phyloP scores from a whole-genome alignment of 2,113 vertebrate species.

The Anoplopoma fimbria region DNA sequence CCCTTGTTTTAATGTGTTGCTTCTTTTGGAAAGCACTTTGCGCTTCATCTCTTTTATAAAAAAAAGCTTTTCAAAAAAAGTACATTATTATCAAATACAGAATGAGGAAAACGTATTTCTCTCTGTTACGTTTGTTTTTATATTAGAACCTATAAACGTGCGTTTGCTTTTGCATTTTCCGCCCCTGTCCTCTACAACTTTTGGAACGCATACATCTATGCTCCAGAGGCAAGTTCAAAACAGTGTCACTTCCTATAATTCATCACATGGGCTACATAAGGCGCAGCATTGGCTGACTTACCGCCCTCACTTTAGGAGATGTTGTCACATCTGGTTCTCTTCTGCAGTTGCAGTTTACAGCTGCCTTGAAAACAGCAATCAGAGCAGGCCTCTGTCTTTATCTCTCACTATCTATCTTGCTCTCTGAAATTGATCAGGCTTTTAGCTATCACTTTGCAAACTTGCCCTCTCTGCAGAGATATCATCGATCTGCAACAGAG shows the following conservation, averaged over 20 bases:
- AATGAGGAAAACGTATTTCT: neutral
- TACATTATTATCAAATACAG: neutral
- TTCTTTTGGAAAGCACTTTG: neutral
- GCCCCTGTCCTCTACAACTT: neutral
- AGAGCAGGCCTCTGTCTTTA: neutral
- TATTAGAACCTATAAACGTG: neutral
- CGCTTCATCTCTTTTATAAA: neutral
- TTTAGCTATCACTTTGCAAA: conserved; percentile 32
- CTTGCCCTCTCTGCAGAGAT: neutral
- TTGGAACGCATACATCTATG: neutral
- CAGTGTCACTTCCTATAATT: neutral
- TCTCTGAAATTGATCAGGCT: conserved; percentile 23
- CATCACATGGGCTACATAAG: neutral
- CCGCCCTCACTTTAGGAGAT: neutral
- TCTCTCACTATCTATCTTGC: neutral
- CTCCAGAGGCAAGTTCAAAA: neutral
- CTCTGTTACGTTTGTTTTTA: neutral
- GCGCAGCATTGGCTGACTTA: neutral
- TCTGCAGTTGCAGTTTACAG: neutral
- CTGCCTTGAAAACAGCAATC: neutral
- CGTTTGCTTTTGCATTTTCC: neutral
- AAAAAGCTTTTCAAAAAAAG: neutral
- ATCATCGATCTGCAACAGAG: neutral
- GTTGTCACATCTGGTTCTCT: neutral
- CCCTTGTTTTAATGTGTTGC: neutral